These are phyloP conservation scores for Anolis carolinensis DNA, from an alignment of 2,113 vertebrate genomes.

Conservation along the genomic window DNA sequence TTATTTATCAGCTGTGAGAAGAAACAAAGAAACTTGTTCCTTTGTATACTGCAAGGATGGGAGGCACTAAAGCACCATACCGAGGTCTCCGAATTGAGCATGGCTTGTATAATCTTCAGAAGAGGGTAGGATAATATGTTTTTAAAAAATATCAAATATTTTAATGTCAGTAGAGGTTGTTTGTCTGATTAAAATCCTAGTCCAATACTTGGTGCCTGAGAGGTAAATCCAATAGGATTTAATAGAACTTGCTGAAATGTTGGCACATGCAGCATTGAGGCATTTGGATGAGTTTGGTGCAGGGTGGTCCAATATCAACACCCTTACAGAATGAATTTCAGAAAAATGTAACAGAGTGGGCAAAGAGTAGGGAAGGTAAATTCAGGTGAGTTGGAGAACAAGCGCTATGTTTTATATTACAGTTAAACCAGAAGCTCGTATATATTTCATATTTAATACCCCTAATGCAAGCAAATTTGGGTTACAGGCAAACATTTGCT, in stretches of 20 bases:
- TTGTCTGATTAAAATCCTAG: background rate
- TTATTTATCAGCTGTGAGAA: background rate
- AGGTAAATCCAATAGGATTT: background rate
- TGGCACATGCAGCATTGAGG: background rate
- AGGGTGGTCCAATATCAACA: background rate
- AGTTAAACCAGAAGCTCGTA: background rate
- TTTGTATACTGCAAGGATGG: background rate
- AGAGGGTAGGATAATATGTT: background rate
- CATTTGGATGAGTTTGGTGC: background rate
- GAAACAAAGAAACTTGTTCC: background rate
- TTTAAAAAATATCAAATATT: background rate
- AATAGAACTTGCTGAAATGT: background rate
- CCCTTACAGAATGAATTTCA: background rate
- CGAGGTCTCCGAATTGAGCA: background rate
- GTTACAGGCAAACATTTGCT: background rate
- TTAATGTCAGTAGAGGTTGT: background rate
- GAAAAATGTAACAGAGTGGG: background rate
- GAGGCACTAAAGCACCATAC: background rate
- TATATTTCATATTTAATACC: background rate
- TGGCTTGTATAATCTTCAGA: background rate
- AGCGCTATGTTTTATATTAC: background rate
- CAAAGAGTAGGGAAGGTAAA: background rate
- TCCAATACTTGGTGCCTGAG: background rate
- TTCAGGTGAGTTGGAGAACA: background rate
- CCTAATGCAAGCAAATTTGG: background rate